A percentile compares a stretch with the other conserved stretches of the same genome.
Conservation (phyloP, 2,888 invertebrate species). For the Agrochola lota region DNA sequence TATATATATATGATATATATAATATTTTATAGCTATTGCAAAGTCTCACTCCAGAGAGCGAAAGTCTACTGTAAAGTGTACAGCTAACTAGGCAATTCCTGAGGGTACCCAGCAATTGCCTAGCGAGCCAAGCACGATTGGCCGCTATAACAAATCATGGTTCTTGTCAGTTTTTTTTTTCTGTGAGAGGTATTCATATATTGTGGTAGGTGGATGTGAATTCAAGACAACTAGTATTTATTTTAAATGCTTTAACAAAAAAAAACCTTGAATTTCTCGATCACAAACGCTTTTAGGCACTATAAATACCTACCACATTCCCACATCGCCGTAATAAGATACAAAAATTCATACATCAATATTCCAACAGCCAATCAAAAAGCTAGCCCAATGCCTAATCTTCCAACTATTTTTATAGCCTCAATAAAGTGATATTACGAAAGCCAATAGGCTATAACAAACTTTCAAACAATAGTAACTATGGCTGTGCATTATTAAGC, state of each 20-base stretch:
- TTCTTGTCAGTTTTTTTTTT: not conserved
- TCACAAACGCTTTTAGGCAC: not conserved
- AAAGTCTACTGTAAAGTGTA: not conserved
- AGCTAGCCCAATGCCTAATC: conserved; percentile 43
- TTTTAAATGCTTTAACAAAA: not conserved
- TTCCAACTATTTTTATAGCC: conserved; percentile 64
- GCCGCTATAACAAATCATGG: not conserved
- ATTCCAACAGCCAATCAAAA: conserved; percentile 48
- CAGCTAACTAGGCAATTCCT: not conserved
- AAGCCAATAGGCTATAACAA: conserved; percentile 72
- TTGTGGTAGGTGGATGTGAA: too few species aligned
- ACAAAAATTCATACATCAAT: conserved; percentile 46
- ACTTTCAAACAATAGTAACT: conserved; percentile 77
- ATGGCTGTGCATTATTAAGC: conserved; percentile 78
- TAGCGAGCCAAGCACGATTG: not conserved
- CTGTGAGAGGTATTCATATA: not conserved
- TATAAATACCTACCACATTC: conserved; percentile 30
- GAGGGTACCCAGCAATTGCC: too few species aligned
- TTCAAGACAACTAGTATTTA: not conserved
- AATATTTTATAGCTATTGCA: not conserved
- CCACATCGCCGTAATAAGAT: conserved; percentile 31
- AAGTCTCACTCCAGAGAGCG: not conserved
- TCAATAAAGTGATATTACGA: conserved; percentile 72
- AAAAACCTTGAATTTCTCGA: not conserved
- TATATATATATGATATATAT: too few species aligned